Percentiles rank a stretch among this genome's conserved stretches.
phyloP scores from a whole-genome alignment of 2,797 vertebrate genomes.

The Onychomys arenicola region DNA sequence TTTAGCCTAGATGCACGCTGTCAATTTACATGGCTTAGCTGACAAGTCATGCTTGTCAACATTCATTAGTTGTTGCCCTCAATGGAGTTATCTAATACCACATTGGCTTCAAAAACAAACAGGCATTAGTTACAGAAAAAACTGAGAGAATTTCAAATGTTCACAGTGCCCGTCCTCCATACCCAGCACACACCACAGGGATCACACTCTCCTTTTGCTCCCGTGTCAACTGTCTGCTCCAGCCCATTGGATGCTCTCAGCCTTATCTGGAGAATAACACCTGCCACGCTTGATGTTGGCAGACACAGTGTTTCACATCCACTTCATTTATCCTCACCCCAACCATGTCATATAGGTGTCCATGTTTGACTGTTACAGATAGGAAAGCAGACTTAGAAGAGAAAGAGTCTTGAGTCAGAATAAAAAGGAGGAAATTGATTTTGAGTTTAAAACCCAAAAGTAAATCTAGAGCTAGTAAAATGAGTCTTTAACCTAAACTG shows the following conservation, averaged over 20 bases:
- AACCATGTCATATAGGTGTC: not conserved
- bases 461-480: not conserved
- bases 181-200: not conserved
- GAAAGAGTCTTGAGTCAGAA: not conserved
- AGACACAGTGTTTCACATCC: not conserved
- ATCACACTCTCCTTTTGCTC: not conserved
- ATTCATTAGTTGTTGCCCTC: conserved; percentile 89
- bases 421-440: not conserved
- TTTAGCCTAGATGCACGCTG: conserved; percentile 88
- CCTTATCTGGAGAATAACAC: not conserved
- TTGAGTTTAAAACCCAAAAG: not conserved
- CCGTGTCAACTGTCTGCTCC: not conserved
- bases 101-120: conserved; percentile 61
- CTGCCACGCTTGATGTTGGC: not conserved
- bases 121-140: conserved; percentile 59
- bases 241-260: not conserved
- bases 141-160: conserved; percentile 32
- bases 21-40: conserved; percentile 89
- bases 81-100: conserved; percentile 78
- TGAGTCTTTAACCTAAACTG: not conserved
- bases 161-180: not conserved
- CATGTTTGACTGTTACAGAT: not conserved
- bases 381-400: not conserved
- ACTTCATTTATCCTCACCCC: conserved; percentile 29
- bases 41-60: conserved; percentile 89